Evolutionary conservation across 1,140 invertebrate species (phyloP).

Genomic region (Anthonomus grandis): DNA sequence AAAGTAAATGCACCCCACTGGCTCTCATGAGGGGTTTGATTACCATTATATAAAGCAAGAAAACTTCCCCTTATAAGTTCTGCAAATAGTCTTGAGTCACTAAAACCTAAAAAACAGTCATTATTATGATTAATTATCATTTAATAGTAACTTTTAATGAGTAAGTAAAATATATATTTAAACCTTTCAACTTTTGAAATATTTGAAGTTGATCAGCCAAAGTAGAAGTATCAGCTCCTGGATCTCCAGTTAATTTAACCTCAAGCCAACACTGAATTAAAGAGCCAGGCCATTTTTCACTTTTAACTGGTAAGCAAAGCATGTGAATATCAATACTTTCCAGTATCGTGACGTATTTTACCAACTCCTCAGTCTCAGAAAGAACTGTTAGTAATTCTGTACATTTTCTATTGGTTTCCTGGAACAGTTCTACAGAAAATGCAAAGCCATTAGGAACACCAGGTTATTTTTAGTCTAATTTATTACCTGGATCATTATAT

Average conservation of each 20-base stretch:
- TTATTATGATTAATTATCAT: background rate
- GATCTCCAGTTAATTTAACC: slow-evolving; percentile 70
- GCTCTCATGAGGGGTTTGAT: slow-evolving; percentile 69
- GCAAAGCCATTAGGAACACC: background rate
- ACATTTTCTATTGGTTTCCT: slow-evolving; percentile 69
- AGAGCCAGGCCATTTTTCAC: slow-evolving; percentile 66
- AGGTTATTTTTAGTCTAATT: background rate
- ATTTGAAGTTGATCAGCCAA: slow-evolving; percentile 78
- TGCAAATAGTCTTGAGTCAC: slow-evolving; percentile 68
- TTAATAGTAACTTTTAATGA: background rate
- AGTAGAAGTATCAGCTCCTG: slow-evolving; percentile 70
- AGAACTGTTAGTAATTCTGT: slow-evolving; percentile 64
- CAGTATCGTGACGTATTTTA: slow-evolving; percentile 53
- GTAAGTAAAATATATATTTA: slow-evolving; percentile 48
- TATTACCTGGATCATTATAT: slow-evolving; percentile 38
- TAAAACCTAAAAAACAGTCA: slow-evolving; percentile 40
- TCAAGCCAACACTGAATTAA: slow-evolving; percentile 68
- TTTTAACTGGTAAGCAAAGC: slow-evolving; percentile 55
- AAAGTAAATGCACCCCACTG: slow-evolving; percentile 93
- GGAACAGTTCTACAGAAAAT: slow-evolving; percentile 49
- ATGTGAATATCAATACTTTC: slow-evolving; percentile 60
- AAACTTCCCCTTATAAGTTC: slow-evolving; percentile 87
- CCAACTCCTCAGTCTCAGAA: slow-evolving; percentile 51
- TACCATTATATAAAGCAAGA: slow-evolving; percentile 79
- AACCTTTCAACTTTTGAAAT: slow-evolving; percentile 77